Conservation (phyloP, 2,113 vertebrate genomes). For the Mixornis gularis region DNA sequence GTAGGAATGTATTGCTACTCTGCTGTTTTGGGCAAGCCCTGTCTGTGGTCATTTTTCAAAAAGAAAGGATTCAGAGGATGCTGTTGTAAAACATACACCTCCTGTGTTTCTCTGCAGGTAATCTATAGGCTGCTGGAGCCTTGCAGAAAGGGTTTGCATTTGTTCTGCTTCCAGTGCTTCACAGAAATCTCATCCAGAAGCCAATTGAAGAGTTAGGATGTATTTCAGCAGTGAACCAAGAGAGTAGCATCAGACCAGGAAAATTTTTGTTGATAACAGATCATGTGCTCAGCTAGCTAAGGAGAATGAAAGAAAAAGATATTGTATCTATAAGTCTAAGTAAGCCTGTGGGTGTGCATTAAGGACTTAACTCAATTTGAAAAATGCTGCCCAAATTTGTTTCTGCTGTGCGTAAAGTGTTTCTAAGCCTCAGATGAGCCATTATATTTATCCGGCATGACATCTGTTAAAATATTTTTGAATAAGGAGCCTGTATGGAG, state of each 20-base stretch:
- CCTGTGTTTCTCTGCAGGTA: not conserved
- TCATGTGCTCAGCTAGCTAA: not conserved
- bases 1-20: not conserved
- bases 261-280: not conserved
- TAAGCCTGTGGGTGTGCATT: slow-evolving; percentile 47
- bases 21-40: not conserved
- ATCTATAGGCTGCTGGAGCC: not conserved
- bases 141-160: not conserved
- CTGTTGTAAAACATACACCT: not conserved
- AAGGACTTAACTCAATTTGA: slow-evolving; percentile 58
- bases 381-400: slow-evolving; percentile 54
- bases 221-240: not conserved
- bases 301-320: slow-evolving; percentile 10
- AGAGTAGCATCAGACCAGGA: not conserved
- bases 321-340: slow-evolving; percentile 59
- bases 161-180: not conserved
- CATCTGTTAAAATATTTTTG: slow-evolving; percentile 58
- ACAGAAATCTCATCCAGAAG: not conserved
- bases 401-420: slow-evolving; percentile 11
- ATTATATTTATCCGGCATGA: slow-evolving; percentile 53
- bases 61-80: not conserved
- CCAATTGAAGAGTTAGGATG: not conserved
- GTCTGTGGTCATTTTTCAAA: not conserved
- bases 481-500: slow-evolving; percentile 16
- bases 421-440: slow-evolving; percentile 26